Evolutionary conservation across 2,888 invertebrate genomes (phyloP).

Genomic region (Amaurobius ferox): DNA sequence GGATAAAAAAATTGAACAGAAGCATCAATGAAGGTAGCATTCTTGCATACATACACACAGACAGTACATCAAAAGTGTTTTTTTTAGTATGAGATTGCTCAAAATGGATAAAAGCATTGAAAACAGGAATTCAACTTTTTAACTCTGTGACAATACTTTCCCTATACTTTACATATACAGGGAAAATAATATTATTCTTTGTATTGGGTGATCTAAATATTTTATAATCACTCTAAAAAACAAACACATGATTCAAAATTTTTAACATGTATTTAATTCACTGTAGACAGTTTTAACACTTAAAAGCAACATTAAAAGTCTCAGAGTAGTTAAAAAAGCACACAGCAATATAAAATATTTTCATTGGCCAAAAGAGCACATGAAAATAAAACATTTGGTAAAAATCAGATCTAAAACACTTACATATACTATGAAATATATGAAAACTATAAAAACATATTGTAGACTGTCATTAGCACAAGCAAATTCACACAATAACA

Average conservation of each 20-base stretch:
- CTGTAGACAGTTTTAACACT: conserved; percentile 41
- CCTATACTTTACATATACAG: too few relatives aligned
- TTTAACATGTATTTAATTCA: conserved; percentile 44
- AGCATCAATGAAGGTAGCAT: too few relatives aligned
- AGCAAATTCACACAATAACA: neutral
- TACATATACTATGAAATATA: neutral
- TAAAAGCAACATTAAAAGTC: conserved; percentile 33
- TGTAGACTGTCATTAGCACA: neutral
- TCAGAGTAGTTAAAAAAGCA: conserved; percentile 27
- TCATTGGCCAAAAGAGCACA: neutral
- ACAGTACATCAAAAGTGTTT: too few relatives aligned
- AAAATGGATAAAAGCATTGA: too few relatives aligned
- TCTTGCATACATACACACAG: too few relatives aligned
- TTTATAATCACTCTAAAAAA: too few relatives aligned
- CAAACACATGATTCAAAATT: conserved; percentile 24
- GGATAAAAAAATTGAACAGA: too few relatives aligned
- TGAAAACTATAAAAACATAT: neutral
- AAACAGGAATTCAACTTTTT: too few relatives aligned
- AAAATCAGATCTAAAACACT: neutral
- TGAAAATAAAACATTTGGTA: conserved; percentile 21
- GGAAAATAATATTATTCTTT: too few relatives aligned
- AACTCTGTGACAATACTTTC: too few relatives aligned
- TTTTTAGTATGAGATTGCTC: too few relatives aligned
- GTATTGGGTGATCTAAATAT: too few relatives aligned
- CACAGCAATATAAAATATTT: neutral